These are phyloP conservation scores for Entomobrya multifasciata DNA, from an alignment of 2,888 invertebrate genomes.

Conservation along the genomic window DNA sequence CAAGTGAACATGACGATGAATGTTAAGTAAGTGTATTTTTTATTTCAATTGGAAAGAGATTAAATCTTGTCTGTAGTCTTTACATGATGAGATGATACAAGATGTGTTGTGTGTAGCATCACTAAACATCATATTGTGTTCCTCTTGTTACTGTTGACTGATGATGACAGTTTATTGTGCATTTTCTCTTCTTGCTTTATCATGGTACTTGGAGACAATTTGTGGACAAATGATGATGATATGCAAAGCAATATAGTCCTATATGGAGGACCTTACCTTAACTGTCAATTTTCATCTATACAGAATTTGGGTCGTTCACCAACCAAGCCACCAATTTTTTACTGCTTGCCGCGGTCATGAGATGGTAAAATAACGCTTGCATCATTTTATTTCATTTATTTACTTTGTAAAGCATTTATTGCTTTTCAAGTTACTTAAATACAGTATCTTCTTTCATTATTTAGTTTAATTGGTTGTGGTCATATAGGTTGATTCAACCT, in stretches of 20 bases:
- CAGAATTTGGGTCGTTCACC: slow-evolving; percentile 52
- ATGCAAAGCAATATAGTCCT: slow-evolving; percentile 36
- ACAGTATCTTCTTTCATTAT: not conserved
- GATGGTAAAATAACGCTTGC: not conserved
- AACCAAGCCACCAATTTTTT: not conserved
- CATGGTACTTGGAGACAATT: slow-evolving; percentile 50
- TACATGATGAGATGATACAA: not conserved
- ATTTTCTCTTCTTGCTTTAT: slow-evolving; percentile 14
- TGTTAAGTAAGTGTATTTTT: not conserved
- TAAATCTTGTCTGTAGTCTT: not conserved
- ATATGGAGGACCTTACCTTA: slow-evolving; percentile 11
- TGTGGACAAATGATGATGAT: slow-evolving; percentile 42
- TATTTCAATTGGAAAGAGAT: slow-evolving; percentile 9
- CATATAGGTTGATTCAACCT: slow-evolving; percentile 8
- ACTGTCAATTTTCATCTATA: slow-evolving; percentile 43
- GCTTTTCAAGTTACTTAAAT: not conserved
- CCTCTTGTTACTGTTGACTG: slow-evolving; percentile 23
- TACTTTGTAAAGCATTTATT: not conserved
- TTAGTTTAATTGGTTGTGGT: not conserved
- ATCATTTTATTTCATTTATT: slow-evolving; percentile 41
- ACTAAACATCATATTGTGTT: slow-evolving; percentile 15
- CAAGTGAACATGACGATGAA: slow-evolving; percentile 15
- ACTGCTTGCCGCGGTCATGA: not conserved
- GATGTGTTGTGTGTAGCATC: not conserved
- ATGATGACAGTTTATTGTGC: slow-evolving; percentile 25